Base-by-base conservation (phyloP, 1,140 invertebrate genomes). In the Camponotus pennsylvanicus region DNA sequence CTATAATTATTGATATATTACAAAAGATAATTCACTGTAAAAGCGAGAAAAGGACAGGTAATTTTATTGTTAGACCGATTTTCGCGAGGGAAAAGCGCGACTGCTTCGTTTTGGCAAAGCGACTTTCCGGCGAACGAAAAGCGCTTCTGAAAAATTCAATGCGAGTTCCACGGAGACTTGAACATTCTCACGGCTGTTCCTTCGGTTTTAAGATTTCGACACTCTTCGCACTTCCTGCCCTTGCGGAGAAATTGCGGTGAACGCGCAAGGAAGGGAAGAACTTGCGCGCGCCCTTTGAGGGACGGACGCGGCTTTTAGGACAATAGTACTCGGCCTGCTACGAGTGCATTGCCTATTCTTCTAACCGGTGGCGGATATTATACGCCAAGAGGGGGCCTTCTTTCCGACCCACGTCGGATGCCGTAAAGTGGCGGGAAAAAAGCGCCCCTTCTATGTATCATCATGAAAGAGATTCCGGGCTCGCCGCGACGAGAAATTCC, bases 331-430 rank as follows among this genome's bases (percentile, higher is more conserved):
- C n/a, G 70, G 55, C 52, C 67, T 59, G 57, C 59, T 86, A 88
- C 73, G 67, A 91, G 90, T 88, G 79, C 90, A 86, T 91, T 80
- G 83, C 78, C 90, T 88, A 91, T 91, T 91, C 90, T 91, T 91
- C 82, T 88, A 88, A 85, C 86, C 79, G 88, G 64, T 85, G 79
- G 67, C 70, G 45, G 63, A 91, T 85, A 88, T 91, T 91, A 88
- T 91, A 85, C 80, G 77, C 57, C 57, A 64, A 75, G 61, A 80
- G 87, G 40, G 40, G 63, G 45, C 89, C 85, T 83, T 73, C 55
- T 82, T 79, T 49, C 55, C 76, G 85, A 90, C 85, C 75, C 75
- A 76, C 70, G 76, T 71, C 84, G 87, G 85, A 91, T 89, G 73
- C 73, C 78, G 55, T 85, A 61, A 84, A 88, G 87, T 78, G 57